Evolutionary conservation across 1,140 invertebrate genomes (phyloP).

Genomic region (Bilobella aurantiaca): DNA sequence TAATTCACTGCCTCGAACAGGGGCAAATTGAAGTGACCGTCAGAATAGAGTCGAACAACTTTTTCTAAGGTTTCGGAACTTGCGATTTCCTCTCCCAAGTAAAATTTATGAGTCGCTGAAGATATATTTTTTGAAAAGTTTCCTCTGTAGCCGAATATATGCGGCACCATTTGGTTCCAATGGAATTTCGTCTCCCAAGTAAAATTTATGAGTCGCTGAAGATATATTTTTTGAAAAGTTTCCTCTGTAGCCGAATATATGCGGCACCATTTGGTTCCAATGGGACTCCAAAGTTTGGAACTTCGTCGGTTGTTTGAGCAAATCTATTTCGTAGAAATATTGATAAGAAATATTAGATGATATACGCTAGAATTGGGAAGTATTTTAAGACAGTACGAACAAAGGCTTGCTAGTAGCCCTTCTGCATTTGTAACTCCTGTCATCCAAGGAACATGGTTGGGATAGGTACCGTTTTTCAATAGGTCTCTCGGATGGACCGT

Average conservation of each 20-base stretch:
- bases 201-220: too few relatives aligned
- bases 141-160: background rate
- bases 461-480: constrained; percentile 40
- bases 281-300: background rate
- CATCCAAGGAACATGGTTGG: constrained; percentile 1
- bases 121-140: too few relatives aligned
- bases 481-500: constrained; percentile 37
- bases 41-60: too few relatives aligned
- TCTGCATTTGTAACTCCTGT: constrained; percentile 3
- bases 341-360: background rate
- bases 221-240: too few relatives aligned
- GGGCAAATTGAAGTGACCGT: background rate
- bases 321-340: too few relatives aligned
- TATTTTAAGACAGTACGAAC: background rate
- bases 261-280: background rate
- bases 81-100: too few relatives aligned
- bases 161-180: background rate
- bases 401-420: background rate
- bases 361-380: background rate
- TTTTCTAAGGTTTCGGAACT: too few relatives aligned
- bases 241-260: background rate
- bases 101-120: too few relatives aligned
- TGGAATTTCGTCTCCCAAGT: too few relatives aligned
- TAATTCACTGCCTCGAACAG: background rate
- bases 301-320: background rate